Evolutionary conservation across 2,113 vertebrate species (phyloP).

Genomic region (Suncus etruscus): DNA sequence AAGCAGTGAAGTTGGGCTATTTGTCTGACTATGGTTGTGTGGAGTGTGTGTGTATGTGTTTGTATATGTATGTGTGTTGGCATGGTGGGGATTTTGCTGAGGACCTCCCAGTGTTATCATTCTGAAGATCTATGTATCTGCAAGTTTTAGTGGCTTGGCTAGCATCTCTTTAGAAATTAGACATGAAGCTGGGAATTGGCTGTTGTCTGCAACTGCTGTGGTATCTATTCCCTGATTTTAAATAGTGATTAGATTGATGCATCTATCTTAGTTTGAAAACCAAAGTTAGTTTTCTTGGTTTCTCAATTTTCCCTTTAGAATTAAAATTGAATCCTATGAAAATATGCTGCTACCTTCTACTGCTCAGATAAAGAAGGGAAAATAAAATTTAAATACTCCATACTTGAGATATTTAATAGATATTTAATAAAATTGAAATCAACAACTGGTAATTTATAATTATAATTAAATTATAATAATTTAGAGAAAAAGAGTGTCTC

Average conservation of each 20-base stretch:
- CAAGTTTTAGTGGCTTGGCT: no score
- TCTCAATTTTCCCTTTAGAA: not conserved
- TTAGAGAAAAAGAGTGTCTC: not conserved
- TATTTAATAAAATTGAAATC: not conserved
- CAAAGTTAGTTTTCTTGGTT: constrained; percentile 17
- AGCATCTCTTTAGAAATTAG: no score
- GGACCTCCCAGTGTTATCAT: no score
- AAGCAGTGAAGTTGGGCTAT: no score
- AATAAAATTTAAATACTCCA: not conserved
- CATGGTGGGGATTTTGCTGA: no score
- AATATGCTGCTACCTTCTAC: not conserved
- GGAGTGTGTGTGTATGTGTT: no score
- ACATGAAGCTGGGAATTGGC: no score
- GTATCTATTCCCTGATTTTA: constrained; percentile 1
- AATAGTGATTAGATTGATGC: not conserved
- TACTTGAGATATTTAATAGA: not conserved
- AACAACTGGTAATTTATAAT: not conserved
- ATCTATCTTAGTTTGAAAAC: constrained; percentile 1
- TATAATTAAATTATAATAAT: not conserved
- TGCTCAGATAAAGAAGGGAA: not conserved
- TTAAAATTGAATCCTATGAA: not conserved
- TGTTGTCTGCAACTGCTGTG: no score
- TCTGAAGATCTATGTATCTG: no score
- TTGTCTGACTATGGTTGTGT: no score
- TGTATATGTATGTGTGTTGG: no score